Evolutionary conservation across 2,888 invertebrate genomes (phyloP).

Genomic region (Alsophila aescularia): DNA sequence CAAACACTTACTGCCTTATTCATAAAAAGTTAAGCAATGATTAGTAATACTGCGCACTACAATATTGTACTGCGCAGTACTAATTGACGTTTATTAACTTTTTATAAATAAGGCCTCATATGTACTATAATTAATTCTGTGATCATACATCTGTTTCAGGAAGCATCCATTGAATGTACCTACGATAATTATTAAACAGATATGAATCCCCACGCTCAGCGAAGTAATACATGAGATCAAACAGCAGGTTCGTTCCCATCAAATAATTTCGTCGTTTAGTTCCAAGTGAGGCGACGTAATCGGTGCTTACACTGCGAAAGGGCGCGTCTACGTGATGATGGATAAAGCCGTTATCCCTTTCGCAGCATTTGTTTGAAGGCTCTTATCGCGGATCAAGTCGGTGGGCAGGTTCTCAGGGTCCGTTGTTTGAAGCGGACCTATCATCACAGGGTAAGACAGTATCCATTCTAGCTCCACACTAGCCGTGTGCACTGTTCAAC

Average conservation of each 20-base stretch:
- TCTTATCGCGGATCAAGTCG: constrained; percentile 44
- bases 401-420: constrained; percentile 27
- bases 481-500: background rate
- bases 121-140: too few relatives aligned
- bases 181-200: background rate
- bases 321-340: constrained; percentile 35
- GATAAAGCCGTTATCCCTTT: constrained; percentile 43
- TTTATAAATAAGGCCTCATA: too few relatives aligned
- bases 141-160: background rate
- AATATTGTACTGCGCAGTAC: too few relatives aligned
- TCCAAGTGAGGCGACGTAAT: constrained; percentile 33
- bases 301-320: constrained; percentile 28
- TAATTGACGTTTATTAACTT: too few relatives aligned
- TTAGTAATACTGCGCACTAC: too few relatives aligned
- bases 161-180: background rate
- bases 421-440: constrained; percentile 37
- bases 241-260: constrained; percentile 13
- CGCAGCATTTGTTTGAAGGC: constrained; percentile 45
- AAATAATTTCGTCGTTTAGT: constrained; percentile 22
- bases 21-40: too few relatives aligned
- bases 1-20: too few relatives aligned
- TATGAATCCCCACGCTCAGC: background rate
- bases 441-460: constrained; percentile 5
- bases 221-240: constrained; percentile 15
- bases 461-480: background rate